These are phyloP conservation scores for Orius insidiosus DNA, from an alignment of 1,140 invertebrate species.

Conservation along the genomic window DNA sequence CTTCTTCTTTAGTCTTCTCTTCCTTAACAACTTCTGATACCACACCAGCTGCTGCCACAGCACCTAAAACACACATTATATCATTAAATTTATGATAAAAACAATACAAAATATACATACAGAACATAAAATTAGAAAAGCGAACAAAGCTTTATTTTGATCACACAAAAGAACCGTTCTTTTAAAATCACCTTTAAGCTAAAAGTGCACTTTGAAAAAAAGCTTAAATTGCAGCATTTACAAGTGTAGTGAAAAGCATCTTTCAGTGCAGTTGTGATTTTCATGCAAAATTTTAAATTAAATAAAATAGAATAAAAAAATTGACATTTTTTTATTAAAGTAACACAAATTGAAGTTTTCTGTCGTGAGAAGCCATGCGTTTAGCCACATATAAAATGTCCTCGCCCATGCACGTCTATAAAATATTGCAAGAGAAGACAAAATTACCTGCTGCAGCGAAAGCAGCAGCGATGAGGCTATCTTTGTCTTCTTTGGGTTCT, in stretches of 20 bases:
- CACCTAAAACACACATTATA: not conserved
- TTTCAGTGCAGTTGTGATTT: not conserved
- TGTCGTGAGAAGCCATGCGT: not conserved
- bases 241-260: not conserved
- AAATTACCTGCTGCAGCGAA: constrained; percentile 14
- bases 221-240: constrained; percentile 6
- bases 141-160: no score
- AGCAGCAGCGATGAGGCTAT: constrained; percentile 13
- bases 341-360: no score
- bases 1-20: no score
- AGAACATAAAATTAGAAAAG: no score
- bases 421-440: not conserved
- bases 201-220: constrained; percentile 12
- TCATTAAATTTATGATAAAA: not conserved
- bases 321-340: no score
- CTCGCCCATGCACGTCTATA: not conserved
- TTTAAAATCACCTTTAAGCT: constrained; percentile 2
- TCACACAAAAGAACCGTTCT: constrained; percentile 7
- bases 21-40: no score
- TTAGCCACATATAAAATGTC: not conserved
- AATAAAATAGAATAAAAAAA: not conserved
- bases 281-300: not conserved
- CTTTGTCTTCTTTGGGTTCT: constrained; percentile 12
- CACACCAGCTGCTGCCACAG: not conserved
- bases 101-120: not conserved